Percentiles rank a stretch among this genome's conserved stretches.
These are phyloP conservation scores for Paradisaea rubra DNA, from an alignment of 2,113 vertebrate genomes.

Conservation along the genomic window DNA sequence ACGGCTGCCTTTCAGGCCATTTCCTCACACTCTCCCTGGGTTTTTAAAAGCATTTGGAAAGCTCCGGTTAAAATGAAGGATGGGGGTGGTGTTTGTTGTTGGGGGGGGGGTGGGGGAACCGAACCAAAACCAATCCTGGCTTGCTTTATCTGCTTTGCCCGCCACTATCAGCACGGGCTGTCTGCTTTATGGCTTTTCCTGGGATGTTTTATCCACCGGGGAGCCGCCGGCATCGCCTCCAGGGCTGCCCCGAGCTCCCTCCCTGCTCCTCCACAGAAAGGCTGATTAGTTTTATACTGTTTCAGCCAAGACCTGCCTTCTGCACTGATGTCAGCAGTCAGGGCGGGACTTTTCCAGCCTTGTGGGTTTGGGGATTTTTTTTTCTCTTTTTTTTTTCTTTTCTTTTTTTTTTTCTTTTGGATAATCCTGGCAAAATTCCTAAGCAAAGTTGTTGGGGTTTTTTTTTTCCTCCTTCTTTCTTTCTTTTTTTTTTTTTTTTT, in stretches of 20 bases:
- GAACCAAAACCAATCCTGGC: not conserved
- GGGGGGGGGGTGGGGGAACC: too few species aligned
- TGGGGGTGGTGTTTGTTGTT: not conserved
- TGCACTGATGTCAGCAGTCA: constrained; percentile 61
- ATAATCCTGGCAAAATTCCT: constrained; percentile 58
- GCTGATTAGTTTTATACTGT: not conserved
- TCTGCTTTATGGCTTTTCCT: not conserved
- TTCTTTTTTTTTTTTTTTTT: not conserved
- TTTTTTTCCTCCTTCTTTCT: not conserved
- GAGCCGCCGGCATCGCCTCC: not conserved
- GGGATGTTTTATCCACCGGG: not conserved
- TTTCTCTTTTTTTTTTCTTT: not conserved
- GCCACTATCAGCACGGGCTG: not conserved
- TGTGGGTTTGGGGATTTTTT: constrained; percentile 40
- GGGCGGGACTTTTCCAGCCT: constrained; percentile 64
- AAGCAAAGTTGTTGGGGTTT: not conserved
- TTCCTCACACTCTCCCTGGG: not conserved
- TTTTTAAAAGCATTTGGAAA: not conserved
- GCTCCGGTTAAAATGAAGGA: not conserved
- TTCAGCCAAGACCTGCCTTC: constrained; percentile 54
- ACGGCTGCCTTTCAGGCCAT: not conserved
- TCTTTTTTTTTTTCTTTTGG: not conserved
- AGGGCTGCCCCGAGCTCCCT: not conserved
- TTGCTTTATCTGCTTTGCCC: not conserved
- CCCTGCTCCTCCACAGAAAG: not conserved